Base-by-base conservation (phyloP, 2,888 invertebrate species). In the Thymelicus lineola region DNA sequence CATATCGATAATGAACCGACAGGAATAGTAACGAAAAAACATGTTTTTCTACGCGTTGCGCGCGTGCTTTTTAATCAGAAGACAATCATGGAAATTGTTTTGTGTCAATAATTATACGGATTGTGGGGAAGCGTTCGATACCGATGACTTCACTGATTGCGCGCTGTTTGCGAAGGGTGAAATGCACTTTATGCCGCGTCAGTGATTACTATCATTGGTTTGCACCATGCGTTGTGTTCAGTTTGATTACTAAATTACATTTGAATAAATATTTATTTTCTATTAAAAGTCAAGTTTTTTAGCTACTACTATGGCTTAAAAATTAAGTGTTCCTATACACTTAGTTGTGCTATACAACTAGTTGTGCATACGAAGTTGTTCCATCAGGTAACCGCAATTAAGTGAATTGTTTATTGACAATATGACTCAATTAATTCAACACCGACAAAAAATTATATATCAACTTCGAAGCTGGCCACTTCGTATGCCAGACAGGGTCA, bases 1-100 rank as follows among this genome's bases (percentile, higher is more conserved):
- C 93, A 93, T 91, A 92, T 88, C 85, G 93, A 93, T 93, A 93
- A 91, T 91, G 88, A 86, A 87, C 85, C 84, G 80, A 87, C 85
- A 80, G 81, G 77, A 82, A 86, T 84, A 86, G 86, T 85, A 85
- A 85, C 83, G 85, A 89, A 88, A 86, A 78, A 81, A 75, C 77
- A 78, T 73, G 76, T 81, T 86, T 86, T 87, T 87, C 82, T 86
- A 81, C 85, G 80, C 80, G 80, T 82, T 82, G 75, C 78, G 75
- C 83, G 83, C 78, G 85, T 83, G 83, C 79, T 75, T 85, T 83
- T 82, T 86, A 86, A 90, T 91, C 90, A 86, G 85, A 84, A 79
- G 84, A 78, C 82, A 86, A 87, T 87, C 86, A 82, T 17, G 77
- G 82, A 84, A 88, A 88, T 87, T 84, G 83, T 81, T 84, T 86